phyloP scores from a whole-genome alignment of 1,140 invertebrate species.

The Yoshiicerus persimilis region DNA sequence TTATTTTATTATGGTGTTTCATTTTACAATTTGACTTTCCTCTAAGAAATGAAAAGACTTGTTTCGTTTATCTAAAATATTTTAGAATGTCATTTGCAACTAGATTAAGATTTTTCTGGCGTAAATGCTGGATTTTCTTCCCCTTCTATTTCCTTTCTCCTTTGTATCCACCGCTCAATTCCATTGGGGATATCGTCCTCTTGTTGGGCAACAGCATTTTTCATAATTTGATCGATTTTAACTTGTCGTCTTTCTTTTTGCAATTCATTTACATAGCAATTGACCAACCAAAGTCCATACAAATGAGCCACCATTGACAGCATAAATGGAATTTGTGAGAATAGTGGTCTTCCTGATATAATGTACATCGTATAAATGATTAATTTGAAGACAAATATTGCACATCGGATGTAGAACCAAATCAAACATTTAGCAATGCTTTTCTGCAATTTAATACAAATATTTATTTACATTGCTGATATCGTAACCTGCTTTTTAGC shows the following conservation, averaged over 20 bases:
- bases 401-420: slow-evolving; percentile 37
- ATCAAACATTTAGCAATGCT: slow-evolving; percentile 6
- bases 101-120: background rate
- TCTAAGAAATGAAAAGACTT: no score
- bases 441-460: slow-evolving; percentile 1
- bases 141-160: background rate
- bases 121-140: background rate
- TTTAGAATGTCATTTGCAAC: no score
- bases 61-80: no score
- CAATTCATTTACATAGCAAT: slow-evolving; percentile 16
- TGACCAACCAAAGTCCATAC: slow-evolving; percentile 33
- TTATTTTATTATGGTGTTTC: no score
- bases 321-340: slow-evolving; percentile 35
- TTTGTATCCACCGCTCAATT: background rate
- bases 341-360: slow-evolving; percentile 25
- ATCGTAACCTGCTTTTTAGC: no score
- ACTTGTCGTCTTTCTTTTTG: background rate
- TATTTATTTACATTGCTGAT: background rate
- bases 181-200: slow-evolving; percentile 3
- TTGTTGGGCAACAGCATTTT: background rate
- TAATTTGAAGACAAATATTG: slow-evolving; percentile 34
- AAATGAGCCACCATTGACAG: slow-evolving; percentile 20
- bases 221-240: background rate
- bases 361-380: slow-evolving; percentile 31
- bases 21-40: no score